phyloP scores from a whole-genome alignment of 1,140 invertebrate species.

The Tribolium castaneum region DNA sequence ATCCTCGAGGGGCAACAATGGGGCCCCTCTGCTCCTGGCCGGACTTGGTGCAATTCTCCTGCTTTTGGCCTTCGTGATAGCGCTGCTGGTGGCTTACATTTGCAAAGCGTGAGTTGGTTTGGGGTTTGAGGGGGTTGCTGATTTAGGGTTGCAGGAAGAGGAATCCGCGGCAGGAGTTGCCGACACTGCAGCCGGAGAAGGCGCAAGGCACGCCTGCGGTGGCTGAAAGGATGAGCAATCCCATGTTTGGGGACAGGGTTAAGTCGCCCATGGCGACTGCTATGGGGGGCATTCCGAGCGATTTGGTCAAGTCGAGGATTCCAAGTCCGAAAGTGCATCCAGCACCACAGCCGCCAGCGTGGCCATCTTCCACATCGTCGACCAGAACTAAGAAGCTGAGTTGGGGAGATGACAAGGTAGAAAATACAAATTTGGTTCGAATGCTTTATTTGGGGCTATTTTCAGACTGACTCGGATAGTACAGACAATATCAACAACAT shows the following conservation, averaged over 20 bases:
- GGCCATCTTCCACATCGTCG: constrained; percentile 67
- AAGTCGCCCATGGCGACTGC: constrained; percentile 58
- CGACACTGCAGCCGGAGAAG: constrained; percentile 52
- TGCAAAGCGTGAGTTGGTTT: constrained; percentile 75
- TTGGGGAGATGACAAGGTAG: constrained; percentile 75
- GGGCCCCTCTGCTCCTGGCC: constrained; percentile 73
- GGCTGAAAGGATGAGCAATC: constrained; percentile 58
- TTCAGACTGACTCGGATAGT: constrained; percentile 60
- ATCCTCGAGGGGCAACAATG: constrained; percentile 63
- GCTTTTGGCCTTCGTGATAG: constrained; percentile 78
- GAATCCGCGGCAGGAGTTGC: constrained; percentile 53
- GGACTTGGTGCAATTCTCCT: constrained; percentile 78
- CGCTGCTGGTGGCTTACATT: constrained; percentile 79
- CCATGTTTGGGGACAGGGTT: constrained; percentile 58
- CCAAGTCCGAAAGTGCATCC: constrained; percentile 63
- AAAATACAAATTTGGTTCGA: neutral
- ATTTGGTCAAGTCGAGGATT: constrained; percentile 52
- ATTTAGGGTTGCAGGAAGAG: constrained; percentile 47
- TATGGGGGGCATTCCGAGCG: constrained; percentile 59
- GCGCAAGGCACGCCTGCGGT: neutral
- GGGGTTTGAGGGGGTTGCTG: neutral
- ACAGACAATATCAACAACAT: constrained; percentile 59
- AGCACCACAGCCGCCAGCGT: constrained; percentile 59
- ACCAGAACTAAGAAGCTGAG: constrained; percentile 78
- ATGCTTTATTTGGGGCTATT: constrained; percentile 12